Evolutionary conservation across 2,113 vertebrate genomes (phyloP), one percentile per base, ranked within the genome.

Genomic region (Ictidomys tridecemlineatus): DNA sequence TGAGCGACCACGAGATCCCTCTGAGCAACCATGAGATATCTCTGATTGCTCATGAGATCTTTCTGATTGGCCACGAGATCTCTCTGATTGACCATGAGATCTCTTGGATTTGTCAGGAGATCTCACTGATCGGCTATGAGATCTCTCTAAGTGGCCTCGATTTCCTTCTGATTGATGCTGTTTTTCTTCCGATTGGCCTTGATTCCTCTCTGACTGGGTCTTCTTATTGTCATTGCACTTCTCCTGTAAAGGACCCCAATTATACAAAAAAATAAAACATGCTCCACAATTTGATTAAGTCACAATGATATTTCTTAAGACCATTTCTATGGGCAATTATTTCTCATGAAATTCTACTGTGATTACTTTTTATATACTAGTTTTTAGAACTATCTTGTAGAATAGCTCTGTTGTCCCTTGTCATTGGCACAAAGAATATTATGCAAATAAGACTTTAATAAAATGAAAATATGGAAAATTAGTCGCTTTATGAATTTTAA

Each of bases 201-300:
- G 5, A 89, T 77, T 89, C 37, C 2, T 83, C 61, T 76, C 37
- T 89, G 34, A 67, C 22, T 63, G n/a, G 18, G 45, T 8, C 39
- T 79, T 37, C 61, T 24, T 69, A 51, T 28, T 53, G 32, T 16
- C 65, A 58, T 11, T 30, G 39, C 2, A 34, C 11, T 61, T 69
- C 13, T 83, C 79, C 91, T 96, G 86, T 28, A 96, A 94, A 95
- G n/a, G 65, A 89, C 2, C 8, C 4, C 56, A 88, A 78, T 94
- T 95, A 65, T 39, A 65, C 11, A 94, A 97, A 82, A 96, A 77
- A 85, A 72, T 88, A 22, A 90, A 90, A 91, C 11, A 77, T 61
- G 51, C 4, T n/a, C 30, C 28, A 80, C 70, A 48, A 93, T 72
- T 91, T 79, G 12, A 76, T 90, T 93, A 74, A 53, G 8, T 82